Base-by-base conservation (phyloP, 2,888 invertebrate genomes). In the Mamestra brassicae region DNA sequence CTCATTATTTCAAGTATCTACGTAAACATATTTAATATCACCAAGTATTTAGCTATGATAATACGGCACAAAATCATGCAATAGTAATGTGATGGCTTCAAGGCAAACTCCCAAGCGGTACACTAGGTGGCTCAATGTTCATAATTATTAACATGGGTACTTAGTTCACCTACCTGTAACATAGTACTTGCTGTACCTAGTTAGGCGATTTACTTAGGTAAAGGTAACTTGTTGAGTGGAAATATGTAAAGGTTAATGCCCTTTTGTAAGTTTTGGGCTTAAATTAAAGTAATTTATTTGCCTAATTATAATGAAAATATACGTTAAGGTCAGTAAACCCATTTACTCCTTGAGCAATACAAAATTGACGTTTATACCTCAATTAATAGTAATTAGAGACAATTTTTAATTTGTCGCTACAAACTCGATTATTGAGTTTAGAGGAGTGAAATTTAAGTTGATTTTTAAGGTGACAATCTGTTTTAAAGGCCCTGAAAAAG, bases 11-110 rank as follows among this genome's bases (percentile, higher is more conserved):
- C 5, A 38, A 5, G 38, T 42, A 42, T 42, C 6, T 42, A 62
- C 3, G 7, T 58, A 42, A 34, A 42, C 50, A 7, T 69, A 50
- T 52, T 26, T n/a, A 38, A 17, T 45, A 42, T 61, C n/a, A 61
- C 63, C 54, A 50, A 36, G 58, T 55, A 64, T 67, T 78, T 42
- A 36, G 17, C 15, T 73, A 80, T 47, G 55, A 50, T 74, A 69
- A 69, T 69, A 47, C 7, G 3, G 17, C 15, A 75, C 7, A 13
- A 52, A 54, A 15, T 7, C 15, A 57, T 76, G 17, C 45, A 64
- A 47, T 52, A 71, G 13, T 61, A 47, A 71, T 57, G 11, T 34
- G 45, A 57, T 71, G 36, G 57, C 60, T 55, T 52, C 26, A 17
- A 42, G 17, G 34, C 11, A 36, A 69, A 57, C 47, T 72, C 57